These are phyloP conservation scores for Melierax canorus DNA, from an alignment of 2,113 vertebrate genomes.

Conservation along the genomic window DNA sequence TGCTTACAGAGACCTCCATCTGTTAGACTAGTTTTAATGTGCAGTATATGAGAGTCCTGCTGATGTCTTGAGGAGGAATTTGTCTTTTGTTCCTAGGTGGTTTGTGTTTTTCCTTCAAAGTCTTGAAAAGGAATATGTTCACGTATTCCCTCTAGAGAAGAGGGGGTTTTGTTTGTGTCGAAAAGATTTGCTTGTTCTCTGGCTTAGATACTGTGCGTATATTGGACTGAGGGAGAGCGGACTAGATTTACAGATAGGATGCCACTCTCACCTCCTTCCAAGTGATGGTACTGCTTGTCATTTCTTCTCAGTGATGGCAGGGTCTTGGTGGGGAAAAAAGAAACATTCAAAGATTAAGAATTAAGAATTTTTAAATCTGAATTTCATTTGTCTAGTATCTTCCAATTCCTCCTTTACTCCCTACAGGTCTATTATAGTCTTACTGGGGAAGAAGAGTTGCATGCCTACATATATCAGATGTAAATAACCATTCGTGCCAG, in stretches of 20 bases:
- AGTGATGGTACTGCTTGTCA: neutral
- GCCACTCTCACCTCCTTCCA: neutral
- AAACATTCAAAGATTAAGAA: neutral
- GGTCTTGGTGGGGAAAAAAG: neutral
- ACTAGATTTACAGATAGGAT: neutral
- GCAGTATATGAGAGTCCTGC: neutral
- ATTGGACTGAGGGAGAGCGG: neutral
- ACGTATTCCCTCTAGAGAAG: neutral
- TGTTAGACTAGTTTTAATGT: constrained; percentile 4
- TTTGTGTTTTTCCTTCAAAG: constrained; percentile 19
- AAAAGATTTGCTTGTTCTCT: neutral
- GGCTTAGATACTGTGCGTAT: neutral
- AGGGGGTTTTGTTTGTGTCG: neutral
- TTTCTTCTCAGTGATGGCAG: neutral
- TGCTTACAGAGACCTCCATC: constrained; percentile 35
- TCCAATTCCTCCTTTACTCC: neutral
- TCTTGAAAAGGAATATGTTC: neutral
- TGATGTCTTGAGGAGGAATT: constrained; percentile 15
- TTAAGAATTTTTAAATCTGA: neutral
- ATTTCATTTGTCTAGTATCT: neutral
- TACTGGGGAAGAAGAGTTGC: neutral
- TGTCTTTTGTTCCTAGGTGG: constrained; percentile 6
- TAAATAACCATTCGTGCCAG: neutral
- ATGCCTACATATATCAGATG: neutral
- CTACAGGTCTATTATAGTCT: neutral